Evolutionary conservation across 2,797 vertebrate genomes (phyloP).

Genomic region (Sphaeramia orbicularis): DNA sequence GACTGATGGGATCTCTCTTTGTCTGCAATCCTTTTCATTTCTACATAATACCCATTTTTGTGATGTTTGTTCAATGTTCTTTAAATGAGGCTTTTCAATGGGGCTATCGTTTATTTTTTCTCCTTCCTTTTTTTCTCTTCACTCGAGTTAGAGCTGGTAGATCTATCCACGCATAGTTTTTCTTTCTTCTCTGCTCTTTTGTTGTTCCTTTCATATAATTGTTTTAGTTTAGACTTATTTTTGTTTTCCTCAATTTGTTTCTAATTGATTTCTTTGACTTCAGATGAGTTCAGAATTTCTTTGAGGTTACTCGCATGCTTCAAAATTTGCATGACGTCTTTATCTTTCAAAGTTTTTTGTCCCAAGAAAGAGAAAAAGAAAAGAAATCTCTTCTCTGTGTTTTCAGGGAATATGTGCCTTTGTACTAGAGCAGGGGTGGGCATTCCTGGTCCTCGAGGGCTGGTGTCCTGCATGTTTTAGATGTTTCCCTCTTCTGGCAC

Average conservation of each 20-base stretch:
- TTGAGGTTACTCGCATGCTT: constrained; percentile 92
- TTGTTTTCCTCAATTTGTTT: constrained; percentile 67
- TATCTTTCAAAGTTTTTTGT: constrained; percentile 90
- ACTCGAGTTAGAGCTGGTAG: constrained; percentile 78
- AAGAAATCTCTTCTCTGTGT: constrained; percentile 86
- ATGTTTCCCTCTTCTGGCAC: too few relatives aligned
- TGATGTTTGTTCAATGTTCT: constrained; percentile 88
- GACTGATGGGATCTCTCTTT: constrained; percentile 88
- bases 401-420: constrained; percentile 89
- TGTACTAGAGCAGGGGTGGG: constrained; percentile 87
- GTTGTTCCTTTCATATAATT: constrained; percentile 81
- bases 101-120: constrained; percentile 83
- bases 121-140: constrained; percentile 67
- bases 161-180: constrained; percentile 73
- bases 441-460: too few relatives aligned
- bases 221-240: constrained; percentile 70
- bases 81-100: constrained; percentile 82
- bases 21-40: constrained; percentile 86
- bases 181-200: constrained; percentile 75
- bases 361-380: constrained; percentile 72
- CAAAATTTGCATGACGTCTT: constrained; percentile 94
- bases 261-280: constrained; percentile 78
- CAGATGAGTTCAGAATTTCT: constrained; percentile 77
- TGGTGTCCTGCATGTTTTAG: too few relatives aligned
- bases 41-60: constrained; percentile 84